phyloP scores from a whole-genome alignment of 2,797 vertebrate genomes.

The Ctenochaetus hawaiiensis region DNA sequence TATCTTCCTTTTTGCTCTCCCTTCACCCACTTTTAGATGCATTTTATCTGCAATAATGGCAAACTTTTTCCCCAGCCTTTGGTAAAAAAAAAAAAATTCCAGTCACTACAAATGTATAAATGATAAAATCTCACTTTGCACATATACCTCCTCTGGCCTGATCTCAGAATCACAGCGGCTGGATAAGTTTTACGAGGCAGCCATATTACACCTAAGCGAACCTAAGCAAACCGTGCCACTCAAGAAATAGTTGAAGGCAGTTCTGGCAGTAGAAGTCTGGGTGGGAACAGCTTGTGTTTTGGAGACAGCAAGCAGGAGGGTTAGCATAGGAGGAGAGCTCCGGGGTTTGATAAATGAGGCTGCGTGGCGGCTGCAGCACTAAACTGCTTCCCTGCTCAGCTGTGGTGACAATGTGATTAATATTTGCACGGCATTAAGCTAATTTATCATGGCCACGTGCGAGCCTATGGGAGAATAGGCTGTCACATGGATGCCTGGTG shows the following conservation, averaged over 20 bases:
- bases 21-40: not conserved
- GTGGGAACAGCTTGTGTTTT: conserved; percentile 80
- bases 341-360: conserved; percentile 86
- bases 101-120: not conserved
- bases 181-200: conserved; percentile 13
- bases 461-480: conserved; percentile 70
- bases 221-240: conserved; percentile 23
- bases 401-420: conserved; percentile 87
- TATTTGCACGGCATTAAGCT: conserved; percentile 84
- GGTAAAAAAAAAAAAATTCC: not conserved
- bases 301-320: conserved; percentile 70
- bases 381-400: conserved; percentile 85
- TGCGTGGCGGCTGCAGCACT: conserved; percentile 72
- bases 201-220: conserved; percentile 27
- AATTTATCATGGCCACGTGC: conserved; percentile 84
- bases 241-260: conserved; percentile 48
- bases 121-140: conserved; percentile 15
- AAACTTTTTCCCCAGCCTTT: not conserved
- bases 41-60: conserved; percentile 1
- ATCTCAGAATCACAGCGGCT: conserved; percentile 12
- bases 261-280: conserved; percentile 62
- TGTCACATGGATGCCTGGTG: conserved; percentile 78
- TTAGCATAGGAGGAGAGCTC: conserved; percentile 69
- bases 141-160: not conserved
- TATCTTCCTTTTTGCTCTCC: not conserved